Evolutionary conservation across 2,888 invertebrate genomes (phyloP), one percentile per base, ranked within the genome.

Genomic region (Cataglyphis rosenhaueri): DNA sequence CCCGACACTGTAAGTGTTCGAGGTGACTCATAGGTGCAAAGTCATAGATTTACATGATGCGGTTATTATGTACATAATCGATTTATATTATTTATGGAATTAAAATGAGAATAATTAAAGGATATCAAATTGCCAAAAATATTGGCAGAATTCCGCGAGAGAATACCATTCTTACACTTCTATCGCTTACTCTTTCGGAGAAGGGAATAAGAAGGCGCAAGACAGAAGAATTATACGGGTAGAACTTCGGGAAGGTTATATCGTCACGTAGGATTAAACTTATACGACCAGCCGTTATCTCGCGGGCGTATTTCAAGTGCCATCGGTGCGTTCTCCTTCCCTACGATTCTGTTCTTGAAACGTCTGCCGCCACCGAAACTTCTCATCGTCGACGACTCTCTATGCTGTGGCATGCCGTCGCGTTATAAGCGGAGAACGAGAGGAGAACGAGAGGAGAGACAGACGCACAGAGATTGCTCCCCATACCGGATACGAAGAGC

Each of bases 231-330:
- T 64, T 68, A 48, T 29, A 66, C 12, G 41, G 83, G 65, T 66
- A 78, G 32, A 82, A 65, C 55, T 68, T 76, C 25, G 65, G 70
- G 79, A 65, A 73, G 85, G 83, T 84, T 88, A 87, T 88, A 88
- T 84, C 79, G 86, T 82, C 68, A 64, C 84, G 82, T 82, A 84
- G 84, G 89, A 89, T 89, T 88, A 87, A 88, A 87, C 85, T 89
- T 88, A 87, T 87, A 89, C 88, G 85, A 85, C 82, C 84, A 82
- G 82, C 74, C 85, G 85, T 85, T 88, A 85, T 88, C 84, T 88
- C 88, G 57, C 78, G 84, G 84, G 85, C 84, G 84, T 88, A 85
- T 88, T 88, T 88, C 84, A 84, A 71, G 74, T 76, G 75, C 71
- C 86, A 83, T 87, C 81, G 87, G 81, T 61, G 74, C 52, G 52